Percentiles rank a stretch among this genome's conserved stretches.
phyloP scores from a whole-genome alignment of 2,113 vertebrate species.

The Struthidea cinerea region DNA sequence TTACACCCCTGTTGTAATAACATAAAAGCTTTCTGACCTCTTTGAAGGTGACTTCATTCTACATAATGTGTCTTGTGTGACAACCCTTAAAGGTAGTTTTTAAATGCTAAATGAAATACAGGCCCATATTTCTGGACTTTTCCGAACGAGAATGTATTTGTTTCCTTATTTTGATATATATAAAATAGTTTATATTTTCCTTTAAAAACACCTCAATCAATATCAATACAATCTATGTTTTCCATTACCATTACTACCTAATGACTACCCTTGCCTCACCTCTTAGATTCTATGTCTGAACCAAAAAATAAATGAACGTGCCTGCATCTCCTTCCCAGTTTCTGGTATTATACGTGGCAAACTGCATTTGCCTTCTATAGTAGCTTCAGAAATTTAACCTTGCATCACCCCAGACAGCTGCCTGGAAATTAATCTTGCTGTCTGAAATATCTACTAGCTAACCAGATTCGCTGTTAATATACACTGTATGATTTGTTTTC shows the following conservation, averaged over 20 bases:
- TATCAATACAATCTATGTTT: background rate
- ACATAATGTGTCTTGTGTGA: background rate
- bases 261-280: background rate
- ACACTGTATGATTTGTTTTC: background rate
- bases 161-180: background rate
- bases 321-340: background rate
- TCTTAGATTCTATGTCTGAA: background rate
- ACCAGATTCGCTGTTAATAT: background rate
- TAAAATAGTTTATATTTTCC: background rate
- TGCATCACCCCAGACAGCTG: background rate
- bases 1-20: background rate
- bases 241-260: background rate
- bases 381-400: conserved; percentile 26
- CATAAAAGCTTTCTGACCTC: background rate
- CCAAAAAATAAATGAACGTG: background rate
- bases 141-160: background rate
- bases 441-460: background rate
- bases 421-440: conserved; percentile 6
- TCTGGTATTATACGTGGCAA: background rate
- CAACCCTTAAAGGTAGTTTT: background rate
- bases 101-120: background rate
- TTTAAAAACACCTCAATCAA: background rate
- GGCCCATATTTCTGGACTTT: background rate
- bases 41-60: conserved; percentile 3
- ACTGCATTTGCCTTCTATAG: background rate